Evolutionary conservation across 1,140 invertebrate genomes (phyloP), one percentile per base, ranked within the genome.

Genomic region (Asobara japonica): DNA sequence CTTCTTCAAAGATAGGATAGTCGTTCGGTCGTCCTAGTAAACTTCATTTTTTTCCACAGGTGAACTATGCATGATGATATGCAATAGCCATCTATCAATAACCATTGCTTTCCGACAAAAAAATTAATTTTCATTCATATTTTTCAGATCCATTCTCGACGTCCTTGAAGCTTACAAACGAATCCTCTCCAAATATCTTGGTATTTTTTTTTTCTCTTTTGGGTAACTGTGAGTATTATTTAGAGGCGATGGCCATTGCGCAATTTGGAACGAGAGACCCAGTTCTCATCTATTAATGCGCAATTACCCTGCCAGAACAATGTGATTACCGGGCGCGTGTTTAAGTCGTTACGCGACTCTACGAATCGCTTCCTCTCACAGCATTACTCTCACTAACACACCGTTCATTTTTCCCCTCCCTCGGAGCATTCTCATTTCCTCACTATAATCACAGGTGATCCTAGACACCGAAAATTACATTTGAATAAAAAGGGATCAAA

Each of bases 251-350:
- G n/a, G n/a, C n/a, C n/a, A 48, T 48, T 48, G 41, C 41, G n/a
- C 41, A 48, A 48, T n/a, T 16, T 61, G 45, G 71, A 60, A 71
- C 41, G 16, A 18, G 61, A 78, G 80, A 82, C 82, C 80, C 78
- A 82, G 79, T 83, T 84, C 82, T 82, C 82, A 80, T 81, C 82
- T 79, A 83, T 82, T 83, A 82, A 84, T 77, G 78, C 76, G 72
- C 80, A 79, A 84, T 83, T 82, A 80, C 76, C 71, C 72, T 48
- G 3, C 6, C 65, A 64, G 62, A 82, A 84, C 82, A 84, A 84
- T 83, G 80, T 76, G 80, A 84, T 83, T 83, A 78, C 79, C 31
- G 61, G 41, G 62, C 68, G 30, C 74, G 64, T 76, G 76, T 82
- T 84, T 79, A 80, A 83, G 72, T 78, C 68, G 74, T 83, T 81